These are phyloP conservation scores for Drosophila elegans DNA, from an alignment of 1,140 invertebrate species.

Conservation along the genomic window DNA sequence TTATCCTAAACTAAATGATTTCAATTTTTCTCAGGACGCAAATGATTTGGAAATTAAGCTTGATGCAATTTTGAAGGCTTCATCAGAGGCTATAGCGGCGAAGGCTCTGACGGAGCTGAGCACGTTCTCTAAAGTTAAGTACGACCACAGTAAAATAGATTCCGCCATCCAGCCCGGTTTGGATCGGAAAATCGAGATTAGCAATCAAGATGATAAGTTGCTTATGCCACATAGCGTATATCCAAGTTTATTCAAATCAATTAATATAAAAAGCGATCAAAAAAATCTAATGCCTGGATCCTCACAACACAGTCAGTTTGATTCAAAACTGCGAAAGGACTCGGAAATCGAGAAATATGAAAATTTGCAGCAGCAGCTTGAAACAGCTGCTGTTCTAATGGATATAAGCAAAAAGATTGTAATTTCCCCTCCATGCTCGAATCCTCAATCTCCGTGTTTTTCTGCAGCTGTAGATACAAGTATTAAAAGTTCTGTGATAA, in stretches of 20 bases:
- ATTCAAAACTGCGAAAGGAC: constrained; percentile 34
- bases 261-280: constrained; percentile 36
- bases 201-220: constrained; percentile 20
- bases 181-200: constrained; percentile 37
- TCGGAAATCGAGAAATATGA: constrained; percentile 68
- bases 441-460: constrained; percentile 82
- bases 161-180: constrained; percentile 13
- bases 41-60: constrained; percentile 63
- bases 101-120: constrained; percentile 83
- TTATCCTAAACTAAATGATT: neutral
- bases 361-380: constrained; percentile 79
- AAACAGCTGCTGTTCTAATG: constrained; percentile 84
- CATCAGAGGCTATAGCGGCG: constrained; percentile 82
- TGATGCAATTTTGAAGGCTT: constrained; percentile 70
- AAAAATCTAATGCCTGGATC: constrained; percentile 29
- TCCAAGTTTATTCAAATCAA: constrained; percentile 56
- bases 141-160: constrained; percentile 51
- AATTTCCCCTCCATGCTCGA: constrained; percentile 83
- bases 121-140: constrained; percentile 74
- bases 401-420: constrained; percentile 85
- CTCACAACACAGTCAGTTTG: constrained; percentile 19
- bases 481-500: constrained; percentile 85
- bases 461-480: constrained; percentile 71
- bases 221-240: constrained; percentile 36
- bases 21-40: constrained; percentile 43